Evolutionary conservation across 2,888 invertebrate genomes (phyloP).

Genomic region (Emmelina monodactyla): DNA sequence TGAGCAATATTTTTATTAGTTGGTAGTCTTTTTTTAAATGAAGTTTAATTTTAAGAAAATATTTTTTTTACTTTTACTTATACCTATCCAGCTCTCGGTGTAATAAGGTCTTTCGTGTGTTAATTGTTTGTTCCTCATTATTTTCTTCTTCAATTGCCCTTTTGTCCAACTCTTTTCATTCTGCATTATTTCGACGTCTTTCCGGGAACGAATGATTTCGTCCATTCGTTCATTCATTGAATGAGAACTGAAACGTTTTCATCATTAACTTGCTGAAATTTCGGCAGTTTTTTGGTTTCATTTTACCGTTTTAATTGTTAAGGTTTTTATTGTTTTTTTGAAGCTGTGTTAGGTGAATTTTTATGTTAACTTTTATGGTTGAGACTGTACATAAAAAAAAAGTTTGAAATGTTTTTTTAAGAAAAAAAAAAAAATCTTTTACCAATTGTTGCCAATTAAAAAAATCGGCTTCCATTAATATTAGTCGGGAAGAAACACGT

Average conservation of each 20-base stretch:
- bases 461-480: slow-evolving; percentile 1
- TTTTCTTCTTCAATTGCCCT: slow-evolving; percentile 63
- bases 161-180: slow-evolving; percentile 55
- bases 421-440: too few relatives aligned
- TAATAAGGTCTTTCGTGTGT: slow-evolving; percentile 30
- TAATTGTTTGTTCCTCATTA: slow-evolving; percentile 65
- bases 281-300: not conserved
- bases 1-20: too few relatives aligned
- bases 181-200: slow-evolving; percentile 48
- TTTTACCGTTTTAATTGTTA: not conserved
- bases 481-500: slow-evolving; percentile 5
- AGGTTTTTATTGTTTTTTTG: not conserved
- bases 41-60: too few relatives aligned
- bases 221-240: too few relatives aligned
- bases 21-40: too few relatives aligned
- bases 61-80: too few relatives aligned
- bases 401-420: not conserved
- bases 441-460: not conserved
- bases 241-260: slow-evolving; percentile 1
- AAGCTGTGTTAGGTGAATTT: not conserved
- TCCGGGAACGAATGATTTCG: slow-evolving; percentile 1
- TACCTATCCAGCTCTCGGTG: not conserved
- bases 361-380: not conserved
- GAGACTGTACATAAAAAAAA: too few relatives aligned
- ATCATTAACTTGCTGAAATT: slow-evolving; percentile 4